Evolutionary conservation across 2,888 invertebrate species (phyloP), one percentile per base, ranked within the genome.

Genomic region (Danaus chrysippus): DNA sequence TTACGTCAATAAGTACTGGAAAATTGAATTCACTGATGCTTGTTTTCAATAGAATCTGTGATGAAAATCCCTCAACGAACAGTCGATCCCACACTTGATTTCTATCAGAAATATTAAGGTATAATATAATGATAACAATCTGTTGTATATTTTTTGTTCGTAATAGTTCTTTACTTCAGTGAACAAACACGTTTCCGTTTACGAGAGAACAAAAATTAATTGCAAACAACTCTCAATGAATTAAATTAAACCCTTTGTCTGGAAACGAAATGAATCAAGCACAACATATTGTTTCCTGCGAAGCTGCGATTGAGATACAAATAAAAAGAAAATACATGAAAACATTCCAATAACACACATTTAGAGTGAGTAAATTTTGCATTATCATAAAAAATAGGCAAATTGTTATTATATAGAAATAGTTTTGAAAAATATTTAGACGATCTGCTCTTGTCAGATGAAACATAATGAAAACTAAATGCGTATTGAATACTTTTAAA

Each of bases 241-340:
- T 49, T 49, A 49, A 49, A 49, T 49, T 49, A 49, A 49, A n/a
- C 17, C 49, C 17, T 49, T 49, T 49, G 17, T 49, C 49, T 49
- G 10, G 9, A 49, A 49, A 49, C 49, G 17, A 17, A 49, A 49
- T 17, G 15, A 49, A 49, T 49, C 49, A 13, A 46, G 46, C 46
- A 5, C 9, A 46, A 13, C 15, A 46, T 34, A 34, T 34, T 46
- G 13, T 46, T 46, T 46, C 46, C 46, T 13, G 46, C 9, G 10
- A 17, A 17, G 17, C 17, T 11, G 17, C 10, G 15, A 17, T 17
- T 34, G 23, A 34, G 23, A 6, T 34, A 6, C 23, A 34, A 34
- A 34, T 34, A 34, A 1, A 34, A 34, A 34, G 23, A 34, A 34
- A 34, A 34, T 34, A 6, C 8, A 34, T 6, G 23, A 34, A 6